phyloP scores from a whole-genome alignment of 2,888 invertebrate species.

The Furcula furcula region DNA sequence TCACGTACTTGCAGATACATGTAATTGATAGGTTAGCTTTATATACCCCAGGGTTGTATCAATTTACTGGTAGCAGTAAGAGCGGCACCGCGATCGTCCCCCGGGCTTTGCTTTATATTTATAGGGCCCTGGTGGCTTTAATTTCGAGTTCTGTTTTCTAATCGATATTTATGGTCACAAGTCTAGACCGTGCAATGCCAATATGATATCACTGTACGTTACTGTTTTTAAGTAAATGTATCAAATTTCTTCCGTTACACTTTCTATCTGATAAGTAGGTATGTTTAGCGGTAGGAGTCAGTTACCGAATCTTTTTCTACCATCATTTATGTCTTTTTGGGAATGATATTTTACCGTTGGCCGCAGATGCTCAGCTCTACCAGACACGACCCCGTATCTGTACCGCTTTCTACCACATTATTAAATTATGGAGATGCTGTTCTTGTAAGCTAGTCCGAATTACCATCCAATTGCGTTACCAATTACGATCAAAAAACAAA shows the following conservation, averaged over 20 bases:
- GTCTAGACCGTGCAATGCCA: slow-evolving; percentile 9
- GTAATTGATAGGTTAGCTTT: slow-evolving; percentile 44
- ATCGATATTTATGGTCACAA: slow-evolving; percentile 27
- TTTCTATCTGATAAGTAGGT: neutral
- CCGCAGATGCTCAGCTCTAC: too few species aligned
- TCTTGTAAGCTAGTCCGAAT: too few species aligned
- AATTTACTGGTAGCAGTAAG: slow-evolving; percentile 63
- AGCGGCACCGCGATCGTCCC: slow-evolving; percentile 56
- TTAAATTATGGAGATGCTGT: too few species aligned
- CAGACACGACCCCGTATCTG: too few species aligned
- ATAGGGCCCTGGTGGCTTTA: slow-evolving; percentile 53
- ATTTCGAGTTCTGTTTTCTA: slow-evolving; percentile 53
- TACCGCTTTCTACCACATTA: too few species aligned
- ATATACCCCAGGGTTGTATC: slow-evolving; percentile 65
- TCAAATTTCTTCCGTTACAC: neutral
- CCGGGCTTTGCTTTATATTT: slow-evolving; percentile 51
- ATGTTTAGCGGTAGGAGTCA: too few species aligned
- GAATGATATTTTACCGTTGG: too few species aligned
- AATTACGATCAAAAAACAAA: too few species aligned
- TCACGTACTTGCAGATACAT: slow-evolving; percentile 6
- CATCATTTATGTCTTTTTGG: too few species aligned
- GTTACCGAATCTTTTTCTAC: too few species aligned
- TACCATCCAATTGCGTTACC: too few species aligned
- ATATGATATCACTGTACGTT: neutral
- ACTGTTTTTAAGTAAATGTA: neutral